Percentiles rank a stretch among this genome's conserved stretches.
These are phyloP conservation scores for Plecturocebus donacophilus DNA, from an alignment of 2,113 vertebrate genomes.

Conservation along the genomic window DNA sequence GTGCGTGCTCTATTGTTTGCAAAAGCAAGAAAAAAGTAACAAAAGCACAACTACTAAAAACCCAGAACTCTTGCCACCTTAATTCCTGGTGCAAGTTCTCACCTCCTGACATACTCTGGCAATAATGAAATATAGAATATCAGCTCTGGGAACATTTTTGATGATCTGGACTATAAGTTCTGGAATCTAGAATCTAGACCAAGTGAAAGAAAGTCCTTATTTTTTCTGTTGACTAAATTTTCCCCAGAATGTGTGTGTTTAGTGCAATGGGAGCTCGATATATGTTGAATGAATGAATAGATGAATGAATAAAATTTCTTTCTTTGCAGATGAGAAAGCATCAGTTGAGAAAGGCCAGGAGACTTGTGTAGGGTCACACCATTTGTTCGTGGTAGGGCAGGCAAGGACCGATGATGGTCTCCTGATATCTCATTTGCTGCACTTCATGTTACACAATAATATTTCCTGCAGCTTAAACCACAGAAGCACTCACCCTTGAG, in stretches of 20 bases:
- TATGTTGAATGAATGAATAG: neutral
- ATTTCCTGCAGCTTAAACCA: slow-evolving; percentile 57
- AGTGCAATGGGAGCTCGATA: neutral
- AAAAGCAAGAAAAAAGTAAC: neutral
- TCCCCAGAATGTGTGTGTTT: neutral
- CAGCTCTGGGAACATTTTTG: neutral
- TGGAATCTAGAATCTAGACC: neutral
- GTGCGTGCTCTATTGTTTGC: neutral
- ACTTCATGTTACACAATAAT: neutral
- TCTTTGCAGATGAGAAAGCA: neutral
- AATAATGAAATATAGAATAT: neutral
- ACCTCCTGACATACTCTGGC: neutral
- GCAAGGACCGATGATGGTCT: neutral
- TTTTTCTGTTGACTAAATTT: neutral
- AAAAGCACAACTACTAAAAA: neutral
- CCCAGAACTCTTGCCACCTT: neutral
- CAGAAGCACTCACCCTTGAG: slow-evolving; percentile 57
- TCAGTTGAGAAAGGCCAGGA: neutral
- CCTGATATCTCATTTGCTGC: slow-evolving; percentile 35
- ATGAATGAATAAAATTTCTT: neutral
- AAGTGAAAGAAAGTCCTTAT: neutral
- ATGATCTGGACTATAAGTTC: neutral
- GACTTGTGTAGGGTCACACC: neutral
- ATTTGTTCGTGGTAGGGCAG: neutral
- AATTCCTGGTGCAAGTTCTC: neutral